Evolutionary conservation across 1,140 invertebrate genomes (phyloP).

Genomic region (Drosophila nannoptera): DNA sequence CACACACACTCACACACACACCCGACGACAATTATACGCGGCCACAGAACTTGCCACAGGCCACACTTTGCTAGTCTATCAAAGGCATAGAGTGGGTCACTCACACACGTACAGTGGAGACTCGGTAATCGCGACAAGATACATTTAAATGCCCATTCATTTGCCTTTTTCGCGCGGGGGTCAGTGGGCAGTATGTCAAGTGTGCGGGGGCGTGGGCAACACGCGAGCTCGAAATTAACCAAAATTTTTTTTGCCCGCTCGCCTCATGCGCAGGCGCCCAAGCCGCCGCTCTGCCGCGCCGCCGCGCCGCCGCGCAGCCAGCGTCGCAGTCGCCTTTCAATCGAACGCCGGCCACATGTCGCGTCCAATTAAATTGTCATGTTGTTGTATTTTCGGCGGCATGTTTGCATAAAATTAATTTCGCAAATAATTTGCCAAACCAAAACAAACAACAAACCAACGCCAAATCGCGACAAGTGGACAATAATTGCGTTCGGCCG

Average conservation of each 20-base stretch:
- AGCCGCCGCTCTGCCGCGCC: conserved; percentile 3
- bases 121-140: conserved; percentile 52
- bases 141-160: conserved; percentile 68
- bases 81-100: conserved; percentile 63
- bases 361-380: conserved; percentile 78
- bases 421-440: conserved; percentile 74
- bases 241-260: conserved; percentile 39
- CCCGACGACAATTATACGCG: conserved; percentile 19
- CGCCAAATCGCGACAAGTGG: conserved; percentile 28
- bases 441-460: conserved; percentile 52
- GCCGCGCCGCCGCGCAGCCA: too few relatives aligned
- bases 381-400: conserved; percentile 73
- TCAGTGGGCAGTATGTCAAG: conserved; percentile 6
- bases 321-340: conserved; percentile 6
- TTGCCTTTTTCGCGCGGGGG: conserved; percentile 5
- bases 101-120: conserved; percentile 12
- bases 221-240: conserved; percentile 72
- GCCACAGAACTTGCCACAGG: conserved; percentile 35
- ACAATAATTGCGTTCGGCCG: background rate
- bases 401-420: conserved; percentile 78
- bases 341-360: conserved; percentile 66
- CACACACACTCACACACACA: conserved; percentile 14
- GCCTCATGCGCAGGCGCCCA: conserved; percentile 59
- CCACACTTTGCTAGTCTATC: conserved; percentile 36
- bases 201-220: conserved; percentile 53